Percentiles rank a stretch among this genome's conserved stretches.
These are phyloP conservation scores for Aix galericulata DNA, from an alignment of 2,113 vertebrate genomes.

Conservation along the genomic window DNA sequence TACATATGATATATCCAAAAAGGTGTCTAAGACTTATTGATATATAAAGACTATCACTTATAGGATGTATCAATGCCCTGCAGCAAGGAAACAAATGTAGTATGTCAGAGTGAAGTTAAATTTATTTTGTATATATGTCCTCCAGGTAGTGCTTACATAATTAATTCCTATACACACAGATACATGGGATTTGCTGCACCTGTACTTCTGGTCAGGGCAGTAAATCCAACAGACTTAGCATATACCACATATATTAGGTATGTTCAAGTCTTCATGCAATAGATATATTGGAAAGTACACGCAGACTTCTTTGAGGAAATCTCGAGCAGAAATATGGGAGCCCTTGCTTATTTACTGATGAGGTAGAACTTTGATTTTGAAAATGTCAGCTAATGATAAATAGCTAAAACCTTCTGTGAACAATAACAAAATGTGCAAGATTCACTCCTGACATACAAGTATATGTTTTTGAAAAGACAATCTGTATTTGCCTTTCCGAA, in stretches of 20 bases:
- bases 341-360: neutral
- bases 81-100: neutral
- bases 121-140: neutral
- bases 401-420: neutral
- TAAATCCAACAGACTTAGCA: neutral
- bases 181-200: neutral
- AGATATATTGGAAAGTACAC: rapidly evolving
- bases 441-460: neutral
- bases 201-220: neutral
- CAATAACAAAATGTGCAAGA: neutral
- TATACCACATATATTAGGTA: rapidly evolving
- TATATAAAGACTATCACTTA: neutral
- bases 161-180: neutral
- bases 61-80: neutral
- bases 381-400: neutral
- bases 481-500: neutral
- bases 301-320: neutral
- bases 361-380: neutral
- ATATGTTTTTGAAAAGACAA: neutral
- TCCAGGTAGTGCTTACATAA: neutral
- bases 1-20: rapidly evolving
- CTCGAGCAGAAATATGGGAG: neutral
- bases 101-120: neutral
- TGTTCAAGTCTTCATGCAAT: neutral
- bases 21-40: neutral